phyloP scores from a whole-genome alignment of 2,113 vertebrate species.

The Pelmatolapia mariae region DNA sequence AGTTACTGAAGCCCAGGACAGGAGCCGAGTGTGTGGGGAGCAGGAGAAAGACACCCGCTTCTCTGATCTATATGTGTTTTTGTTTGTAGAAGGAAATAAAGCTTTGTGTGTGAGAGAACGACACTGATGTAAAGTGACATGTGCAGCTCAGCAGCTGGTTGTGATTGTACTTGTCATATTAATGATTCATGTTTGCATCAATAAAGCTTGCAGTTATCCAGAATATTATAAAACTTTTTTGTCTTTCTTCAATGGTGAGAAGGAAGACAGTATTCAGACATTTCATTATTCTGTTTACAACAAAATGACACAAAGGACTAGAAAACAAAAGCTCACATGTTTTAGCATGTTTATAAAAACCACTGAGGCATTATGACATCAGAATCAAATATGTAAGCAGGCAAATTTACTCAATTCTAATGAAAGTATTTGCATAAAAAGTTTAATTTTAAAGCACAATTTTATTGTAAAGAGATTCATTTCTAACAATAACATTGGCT shows the following conservation, averaged over 20 bases:
- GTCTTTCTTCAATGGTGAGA: not conserved
- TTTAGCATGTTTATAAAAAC: rapidly evolving
- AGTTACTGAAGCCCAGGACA: not conserved
- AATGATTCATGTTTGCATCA: not conserved
- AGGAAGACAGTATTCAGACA: not conserved
- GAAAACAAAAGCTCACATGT: rapidly evolving
- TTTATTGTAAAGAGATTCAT: rapidly evolving
- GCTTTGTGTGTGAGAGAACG: not conserved
- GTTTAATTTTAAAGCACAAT: not conserved
- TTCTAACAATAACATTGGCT: rapidly evolving
- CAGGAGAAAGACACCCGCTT: not conserved
- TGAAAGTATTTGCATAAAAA: not conserved
- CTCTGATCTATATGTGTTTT: not conserved
- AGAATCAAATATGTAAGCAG: not conserved
- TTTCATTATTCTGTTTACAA: not conserved
- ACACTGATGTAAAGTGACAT: not conserved
- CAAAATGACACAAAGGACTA: rapidly evolving
- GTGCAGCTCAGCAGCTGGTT: not conserved
- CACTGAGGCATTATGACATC: not conserved
- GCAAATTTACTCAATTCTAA: not conserved
- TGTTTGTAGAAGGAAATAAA: not conserved
- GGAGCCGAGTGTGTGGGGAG: not conserved
- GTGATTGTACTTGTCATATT: not conserved
- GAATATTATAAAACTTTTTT: rapidly evolving
- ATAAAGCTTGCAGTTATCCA: not conserved